A percentile compares a stretch with the other conserved stretches of the same genome.
Conservation (phyloP, 2,797 vertebrate genomes). For the Pantherophis vulpinus region DNA sequence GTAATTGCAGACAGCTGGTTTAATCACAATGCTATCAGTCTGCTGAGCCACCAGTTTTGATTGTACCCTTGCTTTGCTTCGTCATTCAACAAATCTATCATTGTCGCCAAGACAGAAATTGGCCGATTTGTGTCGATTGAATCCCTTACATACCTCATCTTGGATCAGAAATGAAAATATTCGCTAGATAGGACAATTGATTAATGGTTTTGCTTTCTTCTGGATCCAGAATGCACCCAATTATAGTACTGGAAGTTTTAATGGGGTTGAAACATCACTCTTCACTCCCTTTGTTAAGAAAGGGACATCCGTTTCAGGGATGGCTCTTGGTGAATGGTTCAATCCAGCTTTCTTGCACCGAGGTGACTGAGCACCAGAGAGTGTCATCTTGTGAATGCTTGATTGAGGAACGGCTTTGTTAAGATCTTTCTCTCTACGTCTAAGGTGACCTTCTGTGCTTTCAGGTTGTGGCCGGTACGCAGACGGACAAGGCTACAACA, state of each 20-base stretch:
- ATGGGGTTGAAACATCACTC: not conserved
- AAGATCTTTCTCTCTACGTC: not conserved
- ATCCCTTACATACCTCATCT: not conserved
- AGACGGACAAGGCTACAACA: conserved; percentile 97
- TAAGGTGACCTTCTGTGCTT: not conserved
- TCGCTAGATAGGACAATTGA: not conserved
- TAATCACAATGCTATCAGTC: too few relatives aligned
- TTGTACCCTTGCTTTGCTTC: too few relatives aligned
- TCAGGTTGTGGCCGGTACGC: conserved; percentile 97
- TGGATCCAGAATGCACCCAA: not conserved
- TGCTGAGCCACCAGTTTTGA: not conserved
- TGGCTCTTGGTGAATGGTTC: too few relatives aligned
- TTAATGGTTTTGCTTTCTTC: not conserved
- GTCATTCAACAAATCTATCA: not conserved
- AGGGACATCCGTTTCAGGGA: not conserved
- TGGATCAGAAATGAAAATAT: not conserved
- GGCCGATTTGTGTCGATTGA: not conserved
- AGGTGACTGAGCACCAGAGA: not conserved
- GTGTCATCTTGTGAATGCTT: not conserved
- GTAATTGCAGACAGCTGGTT: too few relatives aligned
- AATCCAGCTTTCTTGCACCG: too few relatives aligned
- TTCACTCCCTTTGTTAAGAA: not conserved
- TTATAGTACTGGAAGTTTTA: not conserved
- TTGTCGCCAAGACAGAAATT: not conserved
- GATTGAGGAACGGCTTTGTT: not conserved